Base-by-base conservation (phyloP, 2,888 invertebrate genomes). In the Patella depressa region DNA sequence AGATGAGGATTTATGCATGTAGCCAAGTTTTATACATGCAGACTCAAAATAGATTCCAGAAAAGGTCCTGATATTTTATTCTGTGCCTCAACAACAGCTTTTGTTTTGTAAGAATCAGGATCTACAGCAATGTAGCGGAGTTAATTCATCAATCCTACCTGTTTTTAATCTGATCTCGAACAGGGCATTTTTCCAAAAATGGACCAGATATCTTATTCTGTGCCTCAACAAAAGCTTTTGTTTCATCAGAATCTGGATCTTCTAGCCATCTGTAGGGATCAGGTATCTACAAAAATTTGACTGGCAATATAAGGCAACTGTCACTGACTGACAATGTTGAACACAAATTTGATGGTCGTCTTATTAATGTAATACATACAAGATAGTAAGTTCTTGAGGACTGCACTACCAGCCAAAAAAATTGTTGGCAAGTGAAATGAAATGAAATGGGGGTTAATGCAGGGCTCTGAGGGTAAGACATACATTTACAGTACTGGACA, bases 211-310 rank as follows among this genome's bases (percentile, higher is more conserved):
- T 93, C 71, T 94, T 94, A 93, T 99, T 99, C 92, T 99, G 96
- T 53, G 94, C 95, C 78, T 96, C 95, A 34, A 99, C 96, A 93
- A 96, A 99, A 77, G 94, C 93, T 91, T 96, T 95, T 2, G 98
- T 98, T 92, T 98, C 97, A 79, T 95, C 94, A 0, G 96, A 94
- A 92, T 98, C 97, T 0, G 98, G 98, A 92, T 99, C 96, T 92
- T 99, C 99, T 79, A 99, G 92, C 98, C 98, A 99, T 77, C 98
- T 95, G 92, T 98, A 99, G 0, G 97, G 96, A 92, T 99, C 99
- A 75, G 91, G 85, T 76, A 97, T 93, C 97, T 97, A 91, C 53
- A 90, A 86, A 71, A 55, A 29, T 34, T 12, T 71, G 17, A 73
- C 65, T 19, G 34, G 53, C 54, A 14, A 53, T 24, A 24, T 24